These are phyloP conservation scores for Ryuthela nishihirai DNA, from an alignment of 2,888 invertebrate species.

Conservation along the genomic window DNA sequence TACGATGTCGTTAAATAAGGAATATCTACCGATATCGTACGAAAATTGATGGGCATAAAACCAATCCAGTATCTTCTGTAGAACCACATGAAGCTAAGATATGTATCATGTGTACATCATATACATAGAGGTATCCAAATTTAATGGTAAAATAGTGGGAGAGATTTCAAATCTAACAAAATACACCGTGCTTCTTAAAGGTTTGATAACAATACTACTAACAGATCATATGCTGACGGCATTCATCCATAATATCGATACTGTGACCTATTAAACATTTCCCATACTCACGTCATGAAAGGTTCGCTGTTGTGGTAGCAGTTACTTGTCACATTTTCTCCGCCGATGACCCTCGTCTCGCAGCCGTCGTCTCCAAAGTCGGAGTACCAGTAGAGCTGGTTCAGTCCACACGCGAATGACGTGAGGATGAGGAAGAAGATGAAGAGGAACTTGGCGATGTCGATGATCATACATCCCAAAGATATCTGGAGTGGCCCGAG, in stretches of 20 bases:
- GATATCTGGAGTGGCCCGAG: constrained; percentile 58
- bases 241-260: background rate
- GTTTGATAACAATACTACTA: no score
- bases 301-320: constrained; percentile 48
- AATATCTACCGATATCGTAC: no score
- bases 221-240: background rate
- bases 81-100: no score
- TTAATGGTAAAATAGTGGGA: no score
- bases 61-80: no score
- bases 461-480: constrained; percentile 58
- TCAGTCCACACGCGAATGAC: constrained; percentile 60
- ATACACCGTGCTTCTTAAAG: no score
- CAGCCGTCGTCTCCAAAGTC: constrained; percentile 49
- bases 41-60: no score
- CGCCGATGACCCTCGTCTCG: constrained; percentile 41
- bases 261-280: background rate
- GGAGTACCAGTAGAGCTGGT: constrained; percentile 64
- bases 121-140: no score
- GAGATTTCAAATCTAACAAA: no score
- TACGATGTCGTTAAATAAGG: no score
- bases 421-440: constrained; percentile 55
- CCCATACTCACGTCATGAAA: constrained; percentile 48
- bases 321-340: constrained; percentile 41
- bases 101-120: no score
- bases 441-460: constrained; percentile 57